Base-by-base conservation (phyloP, 2,888 invertebrate species). In the Drosophila vallismaia region DNA sequence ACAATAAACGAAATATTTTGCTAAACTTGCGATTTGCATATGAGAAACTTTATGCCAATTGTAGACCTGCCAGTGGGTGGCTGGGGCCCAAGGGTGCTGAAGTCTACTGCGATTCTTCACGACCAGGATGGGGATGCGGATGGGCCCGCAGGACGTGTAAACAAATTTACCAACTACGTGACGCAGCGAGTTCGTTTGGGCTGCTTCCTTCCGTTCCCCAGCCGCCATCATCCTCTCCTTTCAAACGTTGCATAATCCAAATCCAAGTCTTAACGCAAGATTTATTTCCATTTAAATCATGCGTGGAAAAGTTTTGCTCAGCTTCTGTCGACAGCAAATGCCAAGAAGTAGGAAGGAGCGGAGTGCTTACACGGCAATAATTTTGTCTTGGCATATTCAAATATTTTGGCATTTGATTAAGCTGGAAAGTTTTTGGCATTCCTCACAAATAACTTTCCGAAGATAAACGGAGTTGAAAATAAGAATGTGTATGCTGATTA, bases 1-100 rank as follows among this genome's bases (percentile, higher is more conserved):
- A 88, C 85, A 85, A 85, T 87, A 88, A 85, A 88, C 88, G 89
- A 88, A 85, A 85, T 88, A 85, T 88, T 85, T 85, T 88, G 89
- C 89, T 88, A 86, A 88, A 88, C 86, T 88, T 85, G 88, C 88
- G 83, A 85, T 85, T 85, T 85, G 89, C 85, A 88, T 88, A 87
- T 87, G 88, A 85, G 88, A 84, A 84, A 85, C 77, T 85, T 88
- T 73, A 74, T 88, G 86, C 86, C 86, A 85, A 82, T 83, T 83
- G 88, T 83, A 42, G 44, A 42, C 26, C 8, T 6, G 50, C 12
- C 36, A 24, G 4, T 36, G 36, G 36, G 2, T 36, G 36, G 6
- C 36, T 3, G 40, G n/a, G 6, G 52, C 42, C 38, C 48, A 29
- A 36, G 51, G 46, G 51, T 3, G 38, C 29, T 42, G 10, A 19